Evolutionary conservation across 2,888 invertebrate species (phyloP).

Genomic region (Chalcis sispes): DNA sequence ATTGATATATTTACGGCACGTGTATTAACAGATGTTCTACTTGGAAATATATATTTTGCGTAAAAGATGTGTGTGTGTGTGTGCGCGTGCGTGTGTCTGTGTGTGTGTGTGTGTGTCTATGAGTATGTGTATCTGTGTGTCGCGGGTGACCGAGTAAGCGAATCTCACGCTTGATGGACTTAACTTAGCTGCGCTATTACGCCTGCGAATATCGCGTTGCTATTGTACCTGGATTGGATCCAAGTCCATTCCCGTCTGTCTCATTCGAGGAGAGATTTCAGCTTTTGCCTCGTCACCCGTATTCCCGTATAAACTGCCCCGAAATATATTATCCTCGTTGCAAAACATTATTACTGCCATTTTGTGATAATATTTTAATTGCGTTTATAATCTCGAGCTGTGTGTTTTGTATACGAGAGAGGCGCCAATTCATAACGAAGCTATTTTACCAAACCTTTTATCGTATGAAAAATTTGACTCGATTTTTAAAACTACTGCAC

Average conservation of each 20-base stretch:
- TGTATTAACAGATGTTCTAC: slow-evolving; percentile 54
- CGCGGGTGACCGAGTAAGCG: slow-evolving; percentile 51
- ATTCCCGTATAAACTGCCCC: slow-evolving; percentile 21
- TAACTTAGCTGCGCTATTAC: slow-evolving; percentile 59
- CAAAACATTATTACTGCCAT: slow-evolving; percentile 50
- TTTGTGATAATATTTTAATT: slow-evolving; percentile 54
- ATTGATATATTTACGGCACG: slow-evolving; percentile 15
- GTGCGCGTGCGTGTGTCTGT: too few relatives aligned
- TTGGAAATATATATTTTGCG: slow-evolving; percentile 54
- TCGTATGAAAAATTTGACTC: slow-evolving; percentile 23
- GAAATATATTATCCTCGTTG: slow-evolving; percentile 53
- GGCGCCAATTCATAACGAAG: slow-evolving; percentile 8
- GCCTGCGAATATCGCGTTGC: slow-evolving; percentile 55
- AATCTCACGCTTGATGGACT: slow-evolving; percentile 57
- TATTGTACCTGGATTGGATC: slow-evolving; percentile 60
- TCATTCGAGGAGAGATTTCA: slow-evolving; percentile 13
- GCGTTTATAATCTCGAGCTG: slow-evolving; percentile 7
- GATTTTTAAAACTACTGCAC: slow-evolving; percentile 13
- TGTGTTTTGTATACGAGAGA: neutral
- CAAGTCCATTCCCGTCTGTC: slow-evolving; percentile 57
- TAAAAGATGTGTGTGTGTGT: too few relatives aligned
- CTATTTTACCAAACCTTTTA: slow-evolving; percentile 1
- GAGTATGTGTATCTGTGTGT: slow-evolving; percentile 16
- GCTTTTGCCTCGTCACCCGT: slow-evolving; percentile 33
- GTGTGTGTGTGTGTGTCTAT: too few relatives aligned